Base-by-base conservation (phyloP, 1,140 invertebrate genomes). In the Cydia fagiglandana region DNA sequence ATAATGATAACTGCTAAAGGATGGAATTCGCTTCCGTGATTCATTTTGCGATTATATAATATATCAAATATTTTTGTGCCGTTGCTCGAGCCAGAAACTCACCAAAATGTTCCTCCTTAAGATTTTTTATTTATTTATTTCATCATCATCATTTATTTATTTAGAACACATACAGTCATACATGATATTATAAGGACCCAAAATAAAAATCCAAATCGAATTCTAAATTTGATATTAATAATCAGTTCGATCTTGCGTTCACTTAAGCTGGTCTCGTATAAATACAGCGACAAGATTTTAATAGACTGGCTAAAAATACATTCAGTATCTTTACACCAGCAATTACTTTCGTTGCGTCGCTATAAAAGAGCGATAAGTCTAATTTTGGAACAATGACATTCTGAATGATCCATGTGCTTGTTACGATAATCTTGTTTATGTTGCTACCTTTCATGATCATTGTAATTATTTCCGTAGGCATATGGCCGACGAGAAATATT, bases 381-480 rank as follows among this genome's bases (percentile, higher is more conserved):
- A 68, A 68, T 68, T 68, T 68, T 68, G 64, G 64, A 68, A 68
- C 15, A 5, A 68, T n/a, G 28, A 13, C 15, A n/a, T 28, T 68
- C 15, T 28, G 13, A 66, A 66, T 28, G 64, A 34, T 34, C 64
- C 20, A 13, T 61, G 4, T 30, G 64, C 64, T 68, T 15, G 28
- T 28, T 30, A 38, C 15, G 30, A 34, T 68, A 34, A 9, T 70
- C n/a, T 38, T 41, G 34, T 70, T 70, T n/a, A 34, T 41, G n/a
- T 66, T 15, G 64, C 64, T 28, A 64, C 28, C 30, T 38, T 41
- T 70, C 34, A 9, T 17, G 38, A 7, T 70, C n/a, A 17, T 47
- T 70, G 13, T 13, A 30, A 28, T 28, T 41, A 9, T 41, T 9
- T 41, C 38, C 38, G 38, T 41, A 10, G 9, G 7, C 1, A 41